phyloP scores from a whole-genome alignment of 2,113 vertebrate genomes.

The Plecturocebus donacophilus region DNA sequence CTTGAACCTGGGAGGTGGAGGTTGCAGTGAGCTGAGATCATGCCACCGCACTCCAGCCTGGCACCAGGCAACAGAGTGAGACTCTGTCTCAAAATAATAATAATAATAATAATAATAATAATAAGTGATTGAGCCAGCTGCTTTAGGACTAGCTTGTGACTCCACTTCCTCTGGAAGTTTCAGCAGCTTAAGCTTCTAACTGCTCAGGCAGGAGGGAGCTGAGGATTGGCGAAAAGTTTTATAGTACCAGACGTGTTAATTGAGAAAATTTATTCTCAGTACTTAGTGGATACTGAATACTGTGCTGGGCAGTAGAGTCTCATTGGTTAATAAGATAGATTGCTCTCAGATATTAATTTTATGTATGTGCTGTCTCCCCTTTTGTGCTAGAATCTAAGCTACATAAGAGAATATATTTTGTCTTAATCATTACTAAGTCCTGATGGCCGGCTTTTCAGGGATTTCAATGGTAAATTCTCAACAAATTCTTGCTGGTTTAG shows the following conservation, averaged over 20 bases:
- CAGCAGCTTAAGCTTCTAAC: neutral
- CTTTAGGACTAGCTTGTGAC: neutral
- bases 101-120: too few relatives aligned
- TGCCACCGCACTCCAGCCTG: too few relatives aligned
- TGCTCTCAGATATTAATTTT: neutral
- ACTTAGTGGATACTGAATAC: neutral
- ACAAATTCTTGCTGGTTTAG: neutral
- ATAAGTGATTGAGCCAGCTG: neutral
- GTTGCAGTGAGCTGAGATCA: too few relatives aligned
- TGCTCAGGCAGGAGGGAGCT: neutral
- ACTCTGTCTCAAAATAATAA: too few relatives aligned
- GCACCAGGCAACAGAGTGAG: too few relatives aligned
- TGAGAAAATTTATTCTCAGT: neutral
- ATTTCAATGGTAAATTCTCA: neutral
- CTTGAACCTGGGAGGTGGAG: too few relatives aligned
- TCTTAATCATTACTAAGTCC: neutral
- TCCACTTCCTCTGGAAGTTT: neutral
- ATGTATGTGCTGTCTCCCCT: neutral
- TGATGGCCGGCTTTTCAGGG: neutral
- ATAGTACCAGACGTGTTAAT: neutral
- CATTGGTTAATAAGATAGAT: neutral
- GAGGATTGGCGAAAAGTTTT: neutral
- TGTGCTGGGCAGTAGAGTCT: neutral
- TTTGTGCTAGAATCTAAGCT: neutral
- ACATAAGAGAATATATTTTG: neutral